A percentile compares a stretch with the other conserved stretches of the same genome.
These are phyloP conservation scores for Anas capensis DNA, from an alignment of 2,797 vertebrate genomes.

Conservation along the genomic window DNA sequence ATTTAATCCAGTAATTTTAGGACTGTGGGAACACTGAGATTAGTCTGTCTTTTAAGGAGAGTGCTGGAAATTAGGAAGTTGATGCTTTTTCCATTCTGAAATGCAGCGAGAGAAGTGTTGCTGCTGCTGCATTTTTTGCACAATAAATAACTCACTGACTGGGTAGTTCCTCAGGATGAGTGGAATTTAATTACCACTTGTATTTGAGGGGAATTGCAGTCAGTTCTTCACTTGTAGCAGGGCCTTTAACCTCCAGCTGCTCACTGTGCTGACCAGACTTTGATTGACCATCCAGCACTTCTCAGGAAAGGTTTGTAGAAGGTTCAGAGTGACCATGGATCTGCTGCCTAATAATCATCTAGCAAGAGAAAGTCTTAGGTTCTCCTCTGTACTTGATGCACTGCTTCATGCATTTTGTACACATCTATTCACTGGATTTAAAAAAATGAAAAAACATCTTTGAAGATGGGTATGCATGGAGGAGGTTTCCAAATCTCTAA, in stretches of 20 bases:
- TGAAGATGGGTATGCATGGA: background rate
- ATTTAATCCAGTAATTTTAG: background rate
- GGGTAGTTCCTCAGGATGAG: conserved; percentile 1
- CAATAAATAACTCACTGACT: background rate
- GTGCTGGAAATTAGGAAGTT: background rate
- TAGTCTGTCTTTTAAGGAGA: conserved; percentile 38
- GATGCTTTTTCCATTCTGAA: conserved; percentile 13
- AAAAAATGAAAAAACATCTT: background rate
- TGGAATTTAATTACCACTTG: conserved; percentile 10
- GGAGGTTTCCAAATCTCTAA: background rate
- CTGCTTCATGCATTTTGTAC: background rate
- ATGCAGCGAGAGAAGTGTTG: background rate
- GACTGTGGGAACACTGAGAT: background rate
- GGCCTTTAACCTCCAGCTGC: background rate
- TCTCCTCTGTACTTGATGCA: background rate
- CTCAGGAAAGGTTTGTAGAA: background rate
- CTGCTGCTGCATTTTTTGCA: background rate
- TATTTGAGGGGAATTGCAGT: background rate
- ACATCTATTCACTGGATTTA: background rate
- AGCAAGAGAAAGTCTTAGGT: background rate
- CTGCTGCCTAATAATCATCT: background rate
- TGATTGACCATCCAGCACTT: background rate
- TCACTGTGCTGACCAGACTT: background rate
- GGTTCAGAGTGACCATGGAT: background rate
- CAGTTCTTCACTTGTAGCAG: background rate